phyloP scores from a whole-genome alignment of 2,113 vertebrate species.

The Mormyrus iriodes region DNA sequence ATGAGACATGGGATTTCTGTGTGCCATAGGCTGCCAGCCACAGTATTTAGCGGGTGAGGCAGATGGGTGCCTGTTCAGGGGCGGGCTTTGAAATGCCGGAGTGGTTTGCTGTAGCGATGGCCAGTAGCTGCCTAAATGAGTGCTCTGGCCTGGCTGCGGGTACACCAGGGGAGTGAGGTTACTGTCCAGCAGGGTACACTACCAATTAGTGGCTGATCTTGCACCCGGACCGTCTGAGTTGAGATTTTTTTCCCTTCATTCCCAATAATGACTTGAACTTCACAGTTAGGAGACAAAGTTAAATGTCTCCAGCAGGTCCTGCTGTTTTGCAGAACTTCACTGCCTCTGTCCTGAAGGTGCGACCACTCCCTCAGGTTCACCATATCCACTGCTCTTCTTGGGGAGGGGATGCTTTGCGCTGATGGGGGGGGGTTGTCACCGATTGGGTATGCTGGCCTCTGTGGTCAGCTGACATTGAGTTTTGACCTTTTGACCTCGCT shows the following conservation, averaged over 20 bases:
- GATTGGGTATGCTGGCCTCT: neutral
- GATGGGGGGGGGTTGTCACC: neutral
- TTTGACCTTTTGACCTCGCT: neutral
- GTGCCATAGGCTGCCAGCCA: conserved; percentile 12
- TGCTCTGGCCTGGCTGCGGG: neutral
- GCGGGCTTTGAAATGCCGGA: neutral
- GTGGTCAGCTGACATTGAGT: neutral
- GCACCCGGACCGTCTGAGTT: neutral
- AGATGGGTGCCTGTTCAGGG: neutral
- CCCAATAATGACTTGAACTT: conserved; percentile 7
- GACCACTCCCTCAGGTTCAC: neutral
- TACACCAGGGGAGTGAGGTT: neutral
- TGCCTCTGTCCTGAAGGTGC: neutral
- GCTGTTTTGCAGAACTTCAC: neutral
- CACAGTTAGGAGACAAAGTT: neutral
- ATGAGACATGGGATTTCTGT: neutral
- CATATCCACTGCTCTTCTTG: neutral
- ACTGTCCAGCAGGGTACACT: neutral
- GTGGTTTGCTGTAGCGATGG: neutral
- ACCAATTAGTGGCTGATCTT: neutral
- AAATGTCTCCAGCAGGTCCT: neutral
- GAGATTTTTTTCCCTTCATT: neutral
- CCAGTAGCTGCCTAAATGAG: neutral
- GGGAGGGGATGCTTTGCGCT: neutral
- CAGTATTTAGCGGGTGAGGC: conserved; percentile 9